Percentiles rank a stretch among this genome's conserved stretches.
Conservation (phyloP, 2,888 invertebrate genomes). For the Morpho deidamia region DNA sequence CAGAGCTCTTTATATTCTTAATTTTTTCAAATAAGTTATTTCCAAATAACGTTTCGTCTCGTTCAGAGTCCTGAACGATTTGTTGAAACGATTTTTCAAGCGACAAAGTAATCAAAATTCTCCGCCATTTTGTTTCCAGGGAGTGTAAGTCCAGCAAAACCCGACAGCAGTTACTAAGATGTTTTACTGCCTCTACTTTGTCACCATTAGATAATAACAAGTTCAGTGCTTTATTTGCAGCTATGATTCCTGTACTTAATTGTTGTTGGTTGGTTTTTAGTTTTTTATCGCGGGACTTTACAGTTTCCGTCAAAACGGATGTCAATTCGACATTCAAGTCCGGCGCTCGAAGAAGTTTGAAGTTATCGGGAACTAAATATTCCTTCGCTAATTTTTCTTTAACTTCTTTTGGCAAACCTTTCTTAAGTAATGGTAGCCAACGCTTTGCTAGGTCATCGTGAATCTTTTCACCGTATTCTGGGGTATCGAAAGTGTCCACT, state of each 20-base stretch:
- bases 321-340: background rate
- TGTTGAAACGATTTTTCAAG: background rate
- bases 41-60: background rate
- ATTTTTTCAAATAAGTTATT: background rate
- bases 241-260: background rate
- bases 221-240: background rate
- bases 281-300: background rate
- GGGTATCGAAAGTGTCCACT: too few species aligned
- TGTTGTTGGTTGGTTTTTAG: background rate
- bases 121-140: background rate
- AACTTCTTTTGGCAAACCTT: background rate
- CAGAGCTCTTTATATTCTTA: background rate
- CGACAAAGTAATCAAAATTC: background rate
- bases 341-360: background rate
- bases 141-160: background rate
- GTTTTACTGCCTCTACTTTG: background rate
- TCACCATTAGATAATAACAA: background rate
- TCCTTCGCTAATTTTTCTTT: background rate
- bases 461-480: background rate
- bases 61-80: background rate
- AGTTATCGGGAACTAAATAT: background rate
- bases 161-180: background rate
- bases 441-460: background rate
- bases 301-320: background rate
- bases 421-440: background rate